A percentile compares a stretch with the other conserved stretches of the same genome.
Conservation (phyloP, 2,113 vertebrate genomes). For the Tetrao urogallus region DNA sequence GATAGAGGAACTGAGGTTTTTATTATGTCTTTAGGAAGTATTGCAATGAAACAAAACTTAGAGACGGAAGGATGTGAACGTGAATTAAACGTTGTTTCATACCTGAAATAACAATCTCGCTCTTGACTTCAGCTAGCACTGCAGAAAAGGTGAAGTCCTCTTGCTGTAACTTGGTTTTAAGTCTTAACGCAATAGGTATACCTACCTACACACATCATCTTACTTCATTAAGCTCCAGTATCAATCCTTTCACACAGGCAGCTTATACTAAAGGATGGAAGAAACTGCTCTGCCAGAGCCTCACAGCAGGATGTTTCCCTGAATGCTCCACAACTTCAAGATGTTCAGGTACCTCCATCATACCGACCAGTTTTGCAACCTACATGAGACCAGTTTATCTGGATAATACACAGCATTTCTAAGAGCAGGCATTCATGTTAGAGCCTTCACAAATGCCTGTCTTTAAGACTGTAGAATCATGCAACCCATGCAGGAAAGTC, state of each 20-base stretch:
- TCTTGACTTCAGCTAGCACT: not conserved
- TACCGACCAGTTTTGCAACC: not conserved
- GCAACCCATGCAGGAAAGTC: not conserved
- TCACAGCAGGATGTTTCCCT: not conserved
- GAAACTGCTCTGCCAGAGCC: not conserved
- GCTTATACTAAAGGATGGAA: not conserved
- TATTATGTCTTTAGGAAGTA: conserved; percentile 55
- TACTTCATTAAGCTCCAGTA: fast-evolving
- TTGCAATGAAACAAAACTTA: conserved; percentile 45
- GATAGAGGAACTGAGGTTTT: conserved; percentile 44
- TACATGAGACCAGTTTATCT: not conserved
- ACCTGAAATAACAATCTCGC: conserved; percentile 1
- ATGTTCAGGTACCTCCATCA: not conserved
- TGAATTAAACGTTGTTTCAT: conserved; percentile 33
- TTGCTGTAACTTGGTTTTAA: not conserved
- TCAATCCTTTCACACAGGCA: not conserved
- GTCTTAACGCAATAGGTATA: not conserved
- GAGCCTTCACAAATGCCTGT: not conserved
- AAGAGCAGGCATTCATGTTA: not conserved
- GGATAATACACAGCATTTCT: not conserved
- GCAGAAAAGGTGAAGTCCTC: not conserved
- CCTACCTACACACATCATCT: not conserved
- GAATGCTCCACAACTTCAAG: not conserved
- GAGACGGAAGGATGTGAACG: conserved; percentile 1
- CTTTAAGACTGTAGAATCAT: not conserved